phyloP scores from a whole-genome alignment of 2,888 invertebrate species.

The Sceliomorpha sp. region DNA sequence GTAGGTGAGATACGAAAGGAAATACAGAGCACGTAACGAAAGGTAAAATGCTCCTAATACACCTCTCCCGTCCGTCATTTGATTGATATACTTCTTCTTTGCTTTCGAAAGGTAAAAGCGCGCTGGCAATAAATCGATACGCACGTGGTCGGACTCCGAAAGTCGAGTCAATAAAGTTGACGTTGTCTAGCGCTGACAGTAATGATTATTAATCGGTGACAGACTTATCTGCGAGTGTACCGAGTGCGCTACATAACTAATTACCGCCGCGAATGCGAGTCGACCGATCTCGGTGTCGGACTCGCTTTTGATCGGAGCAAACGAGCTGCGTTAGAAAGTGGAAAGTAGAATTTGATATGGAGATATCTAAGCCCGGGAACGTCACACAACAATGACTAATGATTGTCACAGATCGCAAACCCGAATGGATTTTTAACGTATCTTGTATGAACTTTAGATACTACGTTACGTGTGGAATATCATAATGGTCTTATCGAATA shows the following conservation, averaged over 20 bases:
- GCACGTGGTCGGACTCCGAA: conserved; percentile 22
- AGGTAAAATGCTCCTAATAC: too few relatives aligned
- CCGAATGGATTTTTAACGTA: conserved; percentile 4
- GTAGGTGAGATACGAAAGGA: too few relatives aligned
- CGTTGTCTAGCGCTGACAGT: conserved; percentile 46
- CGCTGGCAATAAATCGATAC: conserved; percentile 37
- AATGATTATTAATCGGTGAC: conserved; percentile 57
- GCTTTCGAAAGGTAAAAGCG: conserved; percentile 8
- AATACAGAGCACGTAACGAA: too few relatives aligned
- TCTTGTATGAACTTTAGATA: conserved; percentile 11
- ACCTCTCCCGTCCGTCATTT: background rate
- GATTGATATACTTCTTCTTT: conserved; percentile 7
- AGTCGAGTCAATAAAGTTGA: conserved; percentile 49
- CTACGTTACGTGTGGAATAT: conserved; percentile 4
- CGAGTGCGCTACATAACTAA: conserved; percentile 43
- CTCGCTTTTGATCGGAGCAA: conserved; percentile 40
- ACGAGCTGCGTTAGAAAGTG: conserved; percentile 45
- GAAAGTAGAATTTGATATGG: conserved; percentile 51
- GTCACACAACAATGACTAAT: conserved; percentile 47
- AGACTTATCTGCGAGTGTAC: conserved; percentile 50
- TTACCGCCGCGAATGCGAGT: conserved; percentile 39
- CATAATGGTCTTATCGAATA: conserved; percentile 17
- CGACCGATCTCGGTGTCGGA: conserved; percentile 12
- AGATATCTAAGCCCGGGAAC: conserved; percentile 36
- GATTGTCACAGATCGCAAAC: conserved; percentile 21